phyloP scores from a whole-genome alignment of 2,888 invertebrate species.

The Acleris emargana region DNA sequence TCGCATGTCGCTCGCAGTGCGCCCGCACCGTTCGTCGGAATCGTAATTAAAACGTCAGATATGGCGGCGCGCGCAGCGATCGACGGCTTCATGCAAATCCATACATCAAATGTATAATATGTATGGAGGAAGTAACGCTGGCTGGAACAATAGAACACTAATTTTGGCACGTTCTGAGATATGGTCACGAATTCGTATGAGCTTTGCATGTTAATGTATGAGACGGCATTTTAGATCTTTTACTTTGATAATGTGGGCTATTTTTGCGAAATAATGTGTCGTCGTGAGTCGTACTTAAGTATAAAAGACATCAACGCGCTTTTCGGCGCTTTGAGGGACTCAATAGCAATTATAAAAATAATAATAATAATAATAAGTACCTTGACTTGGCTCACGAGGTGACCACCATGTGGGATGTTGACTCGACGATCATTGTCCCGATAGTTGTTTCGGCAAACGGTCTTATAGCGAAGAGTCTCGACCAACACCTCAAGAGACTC shows the following conservation, averaged over 20 bases:
- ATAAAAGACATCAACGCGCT: conserved; percentile 16
- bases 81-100: conserved; percentile 59
- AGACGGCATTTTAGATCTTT: conserved; percentile 25
- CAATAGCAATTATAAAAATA: too few species aligned
- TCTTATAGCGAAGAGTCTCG: too few species aligned
- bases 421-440: too few species aligned
- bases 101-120: conserved; percentile 16
- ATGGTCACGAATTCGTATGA: conserved; percentile 22
- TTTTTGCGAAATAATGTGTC: not conserved
- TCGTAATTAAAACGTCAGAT: conserved; percentile 80
- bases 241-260: conserved; percentile 7
- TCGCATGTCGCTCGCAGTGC: conserved; percentile 37
- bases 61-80: conserved; percentile 60
- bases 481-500: too few species aligned
- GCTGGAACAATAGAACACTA: conserved; percentile 32
- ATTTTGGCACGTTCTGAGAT: conserved; percentile 26
- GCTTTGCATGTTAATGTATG: conserved; percentile 18
- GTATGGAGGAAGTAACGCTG: conserved; percentile 27
- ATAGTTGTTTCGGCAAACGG: too few species aligned
- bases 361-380: too few species aligned
- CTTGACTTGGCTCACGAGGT: too few species aligned
- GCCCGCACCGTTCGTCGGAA: conserved; percentile 55
- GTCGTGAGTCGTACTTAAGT: not conserved
- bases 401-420: too few species aligned
- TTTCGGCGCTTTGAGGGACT: not conserved